phyloP scores from a whole-genome alignment of 1,140 invertebrate species.

The Oryzaephilus surinamensis region DNA sequence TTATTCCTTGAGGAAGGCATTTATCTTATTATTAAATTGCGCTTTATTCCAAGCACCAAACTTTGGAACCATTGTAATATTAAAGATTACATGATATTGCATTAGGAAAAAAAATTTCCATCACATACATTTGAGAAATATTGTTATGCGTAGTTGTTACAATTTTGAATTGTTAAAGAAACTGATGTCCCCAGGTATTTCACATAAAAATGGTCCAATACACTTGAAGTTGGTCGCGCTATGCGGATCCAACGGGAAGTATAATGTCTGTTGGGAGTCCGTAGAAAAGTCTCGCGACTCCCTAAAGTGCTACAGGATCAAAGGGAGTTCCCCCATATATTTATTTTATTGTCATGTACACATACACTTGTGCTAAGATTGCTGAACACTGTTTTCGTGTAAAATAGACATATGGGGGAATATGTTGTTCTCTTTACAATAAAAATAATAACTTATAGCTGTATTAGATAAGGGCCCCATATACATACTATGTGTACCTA shows the following conservation, averaged over 20 bases:
- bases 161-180: slow-evolving; percentile 5
- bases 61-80: slow-evolving; percentile 3
- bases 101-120: not conserved
- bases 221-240: slow-evolving; percentile 12
- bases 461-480: slow-evolving; percentile 1
- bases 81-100: not conserved
- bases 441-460: slow-evolving; percentile 20
- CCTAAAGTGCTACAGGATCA: slow-evolving; percentile 24
- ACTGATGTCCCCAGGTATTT: slow-evolving; percentile 11
- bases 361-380: slow-evolving; percentile 24
- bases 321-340: slow-evolving; percentile 22
- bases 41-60: not conserved
- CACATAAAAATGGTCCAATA: slow-evolving; percentile 17
- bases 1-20: too few relatives aligned
- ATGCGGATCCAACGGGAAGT: too few relatives aligned
- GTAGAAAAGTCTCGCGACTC: slow-evolving; percentile 19
- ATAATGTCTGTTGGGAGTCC: slow-evolving; percentile 14
- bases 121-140: not conserved
- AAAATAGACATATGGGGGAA: slow-evolving; percentile 16
- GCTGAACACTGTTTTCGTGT: slow-evolving; percentile 17
- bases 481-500: too few relatives aligned
- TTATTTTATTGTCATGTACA: slow-evolving; percentile 29
- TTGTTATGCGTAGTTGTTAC: slow-evolving; percentile 3
- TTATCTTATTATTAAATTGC: too few relatives aligned
- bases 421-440: slow-evolving; percentile 10